Evolutionary conservation across 2,888 invertebrate species (phyloP), one percentile per base, ranked within the genome.

Genomic region (Thumatha senex): DNA sequence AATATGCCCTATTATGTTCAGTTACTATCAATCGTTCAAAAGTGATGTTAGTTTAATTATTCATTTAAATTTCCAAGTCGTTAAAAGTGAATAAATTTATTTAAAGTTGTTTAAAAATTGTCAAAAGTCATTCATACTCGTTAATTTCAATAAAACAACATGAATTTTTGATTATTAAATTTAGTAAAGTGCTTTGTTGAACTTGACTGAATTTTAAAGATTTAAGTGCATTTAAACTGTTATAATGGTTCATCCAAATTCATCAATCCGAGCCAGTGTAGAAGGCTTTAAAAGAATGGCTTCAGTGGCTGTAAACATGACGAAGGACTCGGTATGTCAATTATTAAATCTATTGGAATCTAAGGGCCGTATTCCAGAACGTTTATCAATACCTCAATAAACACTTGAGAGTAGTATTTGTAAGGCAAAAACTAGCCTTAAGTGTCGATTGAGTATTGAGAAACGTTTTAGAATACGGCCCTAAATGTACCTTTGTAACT

Each of bases 211-310:
- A 39, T n/a, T n/a, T 8, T 1, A 31, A 31, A 31, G 31, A 29
- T 9, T 11, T 40, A 30, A 40, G 40, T 29, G 30, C 11, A 36
- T 8, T 30, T 1, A 30, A 30, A 30, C 2, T 13, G 13, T 34
- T 11, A 46, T 36, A 42, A 51, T 82, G 81, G 80, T 82, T 36
- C 71, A 63, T 15, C 63, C 68, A 1, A 70, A 70, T 31, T 71
- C 72, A 0, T 62, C 76, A 0, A 59, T 84, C 0, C 66, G 80
- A 0, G 69, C 73, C 0, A 85, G 85, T 40, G 40, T 84, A 0
- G 76, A 82, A 13, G 74, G 74, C 2, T 66, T 84, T 1, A 84
- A 77, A 35, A 78, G 71, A 43, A 78, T 85, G 30, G 79, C 80
- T 7, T 73, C 77, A 0, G 48, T 75, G 1, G 72, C 70, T 2